Evolutionary conservation across 2,797 vertebrate species (phyloP).

Genomic region (Sparidentex hasta): DNA sequence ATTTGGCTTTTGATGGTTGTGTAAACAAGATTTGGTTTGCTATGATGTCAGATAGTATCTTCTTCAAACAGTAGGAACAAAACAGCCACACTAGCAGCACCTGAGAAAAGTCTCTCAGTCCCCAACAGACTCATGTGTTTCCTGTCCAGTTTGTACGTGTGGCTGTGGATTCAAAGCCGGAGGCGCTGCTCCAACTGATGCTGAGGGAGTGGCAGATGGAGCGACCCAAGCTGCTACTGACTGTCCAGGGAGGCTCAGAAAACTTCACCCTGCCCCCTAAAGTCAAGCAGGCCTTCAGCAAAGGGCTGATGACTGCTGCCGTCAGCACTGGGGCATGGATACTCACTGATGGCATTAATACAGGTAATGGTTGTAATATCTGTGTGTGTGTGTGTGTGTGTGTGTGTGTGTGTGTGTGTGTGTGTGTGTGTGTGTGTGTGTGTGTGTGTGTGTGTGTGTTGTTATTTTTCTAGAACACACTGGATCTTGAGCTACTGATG

Average conservation of each 20-base stretch:
- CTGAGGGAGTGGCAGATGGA: slow-evolving; percentile 97
- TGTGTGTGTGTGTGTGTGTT: too few species aligned
- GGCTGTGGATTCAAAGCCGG: slow-evolving; percentile 91
- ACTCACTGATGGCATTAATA: slow-evolving; percentile 95
- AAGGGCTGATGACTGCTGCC: slow-evolving; percentile 93
- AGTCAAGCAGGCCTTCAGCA: slow-evolving; percentile 91
- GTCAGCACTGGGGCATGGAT: slow-evolving; percentile 97
- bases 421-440: too few species aligned
- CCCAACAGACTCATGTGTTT: slow-evolving; percentile 25
- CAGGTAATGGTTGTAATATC: slow-evolving; percentile 78
- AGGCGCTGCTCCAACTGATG: slow-evolving; percentile 92
- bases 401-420: too few species aligned
- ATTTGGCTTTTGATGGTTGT: slow-evolving; percentile 21
- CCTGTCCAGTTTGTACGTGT: slow-evolving; percentile 91
- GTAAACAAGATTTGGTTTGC: slow-evolving; percentile 24
- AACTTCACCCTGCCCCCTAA: slow-evolving; percentile 92
- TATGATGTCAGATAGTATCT: slow-evolving; percentile 45
- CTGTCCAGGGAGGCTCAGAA: slow-evolving; percentile 93
- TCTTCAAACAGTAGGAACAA: background rate
- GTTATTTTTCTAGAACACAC: background rate
- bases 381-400: too few species aligned
- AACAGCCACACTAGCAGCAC: slow-evolving; percentile 11
- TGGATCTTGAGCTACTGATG: background rate
- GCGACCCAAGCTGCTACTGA: slow-evolving; percentile 94
- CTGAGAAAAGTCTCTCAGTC: slow-evolving; percentile 2